phyloP scores from a whole-genome alignment of 1,140 invertebrate genomes.

The Drosophila willistoni region DNA sequence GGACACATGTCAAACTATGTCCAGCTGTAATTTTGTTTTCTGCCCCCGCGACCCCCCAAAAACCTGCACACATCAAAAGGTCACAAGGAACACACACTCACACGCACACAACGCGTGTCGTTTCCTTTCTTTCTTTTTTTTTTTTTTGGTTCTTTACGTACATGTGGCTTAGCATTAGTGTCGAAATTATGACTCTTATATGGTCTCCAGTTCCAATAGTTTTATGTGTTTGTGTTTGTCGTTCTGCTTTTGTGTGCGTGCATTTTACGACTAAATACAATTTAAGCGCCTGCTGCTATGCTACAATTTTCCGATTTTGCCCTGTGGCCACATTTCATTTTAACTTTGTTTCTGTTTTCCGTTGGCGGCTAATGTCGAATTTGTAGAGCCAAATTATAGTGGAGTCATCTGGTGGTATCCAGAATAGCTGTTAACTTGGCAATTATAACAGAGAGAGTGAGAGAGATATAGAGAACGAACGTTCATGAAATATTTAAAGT shows the following conservation, averaged over 20 bases:
- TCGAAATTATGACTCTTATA: slow-evolving; percentile 66
- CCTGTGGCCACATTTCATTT: slow-evolving; percentile 14
- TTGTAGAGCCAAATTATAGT: slow-evolving; percentile 6
- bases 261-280: slow-evolving; percentile 69
- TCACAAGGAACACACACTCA: slow-evolving; percentile 26
- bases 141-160: slow-evolving; percentile 2
- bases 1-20: slow-evolving; percentile 72
- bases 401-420: background rate
- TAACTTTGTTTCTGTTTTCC: background rate
- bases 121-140: background rate
- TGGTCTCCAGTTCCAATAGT: slow-evolving; percentile 58
- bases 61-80: slow-evolving; percentile 39
- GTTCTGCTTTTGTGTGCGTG: slow-evolving; percentile 30
- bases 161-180: slow-evolving; percentile 67
- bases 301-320: slow-evolving; percentile 17
- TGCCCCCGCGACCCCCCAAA: background rate
- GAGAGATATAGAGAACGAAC: background rate
- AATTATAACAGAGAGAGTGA: slow-evolving; percentile 1
- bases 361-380: slow-evolving; percentile 1
- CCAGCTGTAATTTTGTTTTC: slow-evolving; percentile 43
- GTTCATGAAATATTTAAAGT: background rate
- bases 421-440: slow-evolving; percentile 6
- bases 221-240: slow-evolving; percentile 46
- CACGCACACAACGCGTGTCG: background rate
- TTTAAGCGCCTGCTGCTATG: slow-evolving; percentile 54